Evolutionary conservation across 2,113 vertebrate species (phyloP), one percentile per base, ranked within the genome.

Genomic region (Heterotis niloticus): DNA sequence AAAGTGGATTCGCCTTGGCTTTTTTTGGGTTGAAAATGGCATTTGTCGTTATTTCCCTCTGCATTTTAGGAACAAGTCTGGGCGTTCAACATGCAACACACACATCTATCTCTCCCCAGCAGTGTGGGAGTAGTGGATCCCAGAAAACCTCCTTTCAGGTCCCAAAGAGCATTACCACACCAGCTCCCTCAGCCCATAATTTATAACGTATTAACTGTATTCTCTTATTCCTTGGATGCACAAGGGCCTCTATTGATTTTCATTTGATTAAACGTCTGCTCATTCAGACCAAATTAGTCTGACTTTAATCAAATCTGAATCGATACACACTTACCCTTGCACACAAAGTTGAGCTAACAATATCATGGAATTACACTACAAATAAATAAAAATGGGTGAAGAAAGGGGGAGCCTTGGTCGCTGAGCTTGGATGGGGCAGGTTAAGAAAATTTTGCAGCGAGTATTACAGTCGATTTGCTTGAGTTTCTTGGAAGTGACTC

Each of bases 251-350:
- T 88, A 93, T 92, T 88, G 92, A 93, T 93, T 93, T 92, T 91
- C 85, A 90, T 92, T 91, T 93, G 92, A 93, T 93, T 93, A 91
- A 92, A 93, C 80, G 89, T 93, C 90, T 87, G 87, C 90, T 88
- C 87, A 86, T 92, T 92, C 91, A 88, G 88, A 88, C 89, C 91
- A 93, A 93, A 93, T 93, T 93, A 93, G 92, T 90, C 89, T 83
- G 89, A 91, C 87, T 92, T 92, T 93, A 92, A 93, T 92, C 91
- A 91, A 92, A 93, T 91, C 86, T 88, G 86, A 92, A 92, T 92
- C 92, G 68, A 93, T 85, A 88, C 88, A 81, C 78, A 79, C 80
- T 86, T 81, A 83, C 82, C 84, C 88, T 86, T 79, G 75, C 80
- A 78, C 86, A 87, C 82, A 78, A 84, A 88, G 83, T 89, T 82